Conservation (phyloP, 1,140 invertebrate genomes). For the Whitmania pigra region DNA sequence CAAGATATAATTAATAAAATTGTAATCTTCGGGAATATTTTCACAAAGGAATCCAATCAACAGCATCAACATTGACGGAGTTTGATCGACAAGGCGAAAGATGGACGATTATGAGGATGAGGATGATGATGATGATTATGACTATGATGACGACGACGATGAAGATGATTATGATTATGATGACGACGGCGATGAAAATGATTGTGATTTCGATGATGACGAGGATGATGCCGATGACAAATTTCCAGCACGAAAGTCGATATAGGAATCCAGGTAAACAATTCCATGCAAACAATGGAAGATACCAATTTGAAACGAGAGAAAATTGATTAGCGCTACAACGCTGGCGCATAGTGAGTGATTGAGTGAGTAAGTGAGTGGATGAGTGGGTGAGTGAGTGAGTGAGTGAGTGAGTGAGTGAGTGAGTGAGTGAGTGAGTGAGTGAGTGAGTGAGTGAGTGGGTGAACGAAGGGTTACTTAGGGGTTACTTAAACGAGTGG, state of each 20-base stretch:
- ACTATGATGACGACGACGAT: too few species aligned
- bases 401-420: constrained; percentile 12
- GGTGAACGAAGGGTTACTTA: neutral
- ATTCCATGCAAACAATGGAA: constrained; percentile 1
- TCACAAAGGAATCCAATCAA: neutral
- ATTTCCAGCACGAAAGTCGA: too few species aligned
- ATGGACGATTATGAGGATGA: neutral
- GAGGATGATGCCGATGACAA: too few species aligned
- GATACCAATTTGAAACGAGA: neutral
- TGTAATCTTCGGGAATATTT: neutral
- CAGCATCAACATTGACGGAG: neutral
- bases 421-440: constrained; percentile 19
- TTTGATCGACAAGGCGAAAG: neutral
- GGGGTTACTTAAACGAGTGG: too few species aligned
- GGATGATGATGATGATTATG: too few species aligned
- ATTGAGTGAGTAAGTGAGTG: constrained; percentile 21
- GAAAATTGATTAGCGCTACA: neutral
- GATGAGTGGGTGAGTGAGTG: constrained; percentile 14
- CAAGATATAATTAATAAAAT: constrained; percentile 12
- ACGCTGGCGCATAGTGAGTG: neutral
- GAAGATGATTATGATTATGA: too few species aligned
- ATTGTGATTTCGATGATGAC: too few species aligned
- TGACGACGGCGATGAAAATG: too few species aligned
- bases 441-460: constrained; percentile 18
- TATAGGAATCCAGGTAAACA: too few species aligned